phyloP scores from a whole-genome alignment of 2,113 vertebrate species.

The Phaetusa simplex region DNA sequence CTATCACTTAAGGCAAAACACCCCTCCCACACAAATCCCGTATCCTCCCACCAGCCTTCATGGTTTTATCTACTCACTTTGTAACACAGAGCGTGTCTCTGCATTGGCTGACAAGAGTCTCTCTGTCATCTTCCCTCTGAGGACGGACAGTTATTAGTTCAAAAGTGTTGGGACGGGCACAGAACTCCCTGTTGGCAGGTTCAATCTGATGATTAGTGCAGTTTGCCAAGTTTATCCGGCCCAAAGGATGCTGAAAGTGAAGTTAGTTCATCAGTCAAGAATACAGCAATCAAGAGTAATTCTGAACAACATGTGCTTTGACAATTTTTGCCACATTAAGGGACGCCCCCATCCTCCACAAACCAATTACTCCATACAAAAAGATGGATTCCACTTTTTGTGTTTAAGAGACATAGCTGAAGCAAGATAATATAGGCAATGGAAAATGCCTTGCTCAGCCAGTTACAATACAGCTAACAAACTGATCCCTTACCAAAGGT shows the following conservation, averaged over 20 bases:
- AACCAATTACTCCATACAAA: background rate
- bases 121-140: conserved; percentile 88
- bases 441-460: background rate
- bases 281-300: background rate
- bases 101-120: conserved; percentile 95
- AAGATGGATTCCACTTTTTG: background rate
- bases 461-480: background rate
- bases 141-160: conserved; percentile 93
- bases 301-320: background rate
- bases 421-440: background rate
- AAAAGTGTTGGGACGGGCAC: conserved; percentile 92
- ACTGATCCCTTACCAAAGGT: background rate
- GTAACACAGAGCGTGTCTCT: conserved; percentile 93
- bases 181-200: conserved; percentile 93
- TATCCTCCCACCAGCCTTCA: background rate
- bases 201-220: conserved; percentile 90
- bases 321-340: background rate
- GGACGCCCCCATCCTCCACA: background rate
- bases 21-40: too few species aligned
- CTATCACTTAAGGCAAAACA: background rate
- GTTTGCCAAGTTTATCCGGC: conserved; percentile 90
- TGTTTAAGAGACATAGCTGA: background rate
- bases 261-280: background rate
- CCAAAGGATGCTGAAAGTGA: conserved; percentile 84
- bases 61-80: conserved; percentile 79